Conservation (phyloP, 2,888 invertebrate genomes). For the Aspidiotus destructor region DNA sequence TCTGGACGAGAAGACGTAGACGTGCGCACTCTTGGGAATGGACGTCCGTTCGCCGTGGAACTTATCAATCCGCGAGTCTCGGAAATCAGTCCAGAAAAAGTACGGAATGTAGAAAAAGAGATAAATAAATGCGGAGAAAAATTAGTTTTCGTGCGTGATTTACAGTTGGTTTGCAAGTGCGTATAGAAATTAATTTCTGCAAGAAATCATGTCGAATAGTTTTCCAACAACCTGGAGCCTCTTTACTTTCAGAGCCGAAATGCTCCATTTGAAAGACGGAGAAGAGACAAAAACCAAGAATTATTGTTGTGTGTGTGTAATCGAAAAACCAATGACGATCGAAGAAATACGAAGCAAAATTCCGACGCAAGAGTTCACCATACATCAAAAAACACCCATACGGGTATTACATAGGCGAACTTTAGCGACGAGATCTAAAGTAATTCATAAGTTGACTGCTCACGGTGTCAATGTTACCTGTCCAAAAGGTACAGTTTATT, state of each 20-base stretch:
- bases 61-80: slow-evolving; percentile 57
- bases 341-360: slow-evolving; percentile 47
- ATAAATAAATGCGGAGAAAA: slow-evolving; percentile 46
- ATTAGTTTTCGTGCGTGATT: slow-evolving; percentile 49
- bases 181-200: neutral
- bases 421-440: slow-evolving; percentile 56
- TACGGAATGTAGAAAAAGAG: slow-evolving; percentile 49
- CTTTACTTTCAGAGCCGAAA: slow-evolving; percentile 50
- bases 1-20: slow-evolving; percentile 97
- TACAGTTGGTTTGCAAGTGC: slow-evolving; percentile 45
- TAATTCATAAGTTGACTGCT: slow-evolving; percentile 52
- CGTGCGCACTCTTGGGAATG: slow-evolving; percentile 82
- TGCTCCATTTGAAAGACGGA: slow-evolving; percentile 65
- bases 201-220: too few relatives aligned
- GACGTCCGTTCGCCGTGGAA: slow-evolving; percentile 88
- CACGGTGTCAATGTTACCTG: slow-evolving; percentile 2
- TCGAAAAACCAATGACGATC: slow-evolving; percentile 31
- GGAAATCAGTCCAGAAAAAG: slow-evolving; percentile 46
- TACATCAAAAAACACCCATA: slow-evolving; percentile 79
- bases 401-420: slow-evolving; percentile 81
- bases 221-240: neutral
- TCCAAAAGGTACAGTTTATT: slow-evolving; percentile 26
- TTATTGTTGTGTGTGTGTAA: slow-evolving; percentile 67
- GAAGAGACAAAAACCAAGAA: slow-evolving; percentile 80
- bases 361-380: slow-evolving; percentile 48